These are phyloP conservation scores for Tragelaphus strepsiceros DNA, from an alignment of 2,113 vertebrate genomes.

Conservation along the genomic window DNA sequence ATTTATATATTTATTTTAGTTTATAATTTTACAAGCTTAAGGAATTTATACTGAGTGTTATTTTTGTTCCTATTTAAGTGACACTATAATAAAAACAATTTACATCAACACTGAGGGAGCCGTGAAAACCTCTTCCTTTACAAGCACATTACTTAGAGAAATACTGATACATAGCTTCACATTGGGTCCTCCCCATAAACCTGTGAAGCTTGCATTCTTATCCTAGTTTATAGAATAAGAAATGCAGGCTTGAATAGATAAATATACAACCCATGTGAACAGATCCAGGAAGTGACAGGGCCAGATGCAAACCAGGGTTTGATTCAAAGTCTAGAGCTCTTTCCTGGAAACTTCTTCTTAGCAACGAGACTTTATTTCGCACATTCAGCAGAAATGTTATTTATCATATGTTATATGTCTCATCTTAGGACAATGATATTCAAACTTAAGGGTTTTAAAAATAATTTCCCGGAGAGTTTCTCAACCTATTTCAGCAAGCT, in stretches of 20 bases:
- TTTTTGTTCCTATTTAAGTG: slow-evolving; percentile 11
- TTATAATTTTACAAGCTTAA: slow-evolving; percentile 5
- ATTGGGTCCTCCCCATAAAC: not conserved
- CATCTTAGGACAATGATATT: not conserved
- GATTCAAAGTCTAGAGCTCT: not conserved
- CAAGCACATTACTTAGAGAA: not conserved
- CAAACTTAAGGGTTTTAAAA: not conserved
- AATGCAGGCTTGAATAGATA: not conserved
- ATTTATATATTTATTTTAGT: not conserved
- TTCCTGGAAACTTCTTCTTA: not conserved
- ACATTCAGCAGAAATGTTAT: not conserved
- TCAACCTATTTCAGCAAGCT: not conserved
- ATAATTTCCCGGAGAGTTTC: not conserved
- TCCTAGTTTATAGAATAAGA: not conserved
- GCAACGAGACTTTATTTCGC: not conserved
- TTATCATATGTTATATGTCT: not conserved
- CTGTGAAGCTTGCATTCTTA: not conserved
- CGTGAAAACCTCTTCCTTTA: not conserved
- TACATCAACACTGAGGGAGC: not conserved
- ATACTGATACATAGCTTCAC: not conserved
- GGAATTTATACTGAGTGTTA: not conserved
- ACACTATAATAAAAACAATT: not conserved
- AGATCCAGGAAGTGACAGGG: not conserved
- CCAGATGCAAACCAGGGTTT: not conserved
- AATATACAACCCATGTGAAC: not conserved